A percentile compares a stretch with the other conserved stretches of the same genome.
These are phyloP conservation scores for Melanotaenia pygmaea DNA, from an alignment of 2,797 vertebrate species.

Conservation along the genomic window DNA sequence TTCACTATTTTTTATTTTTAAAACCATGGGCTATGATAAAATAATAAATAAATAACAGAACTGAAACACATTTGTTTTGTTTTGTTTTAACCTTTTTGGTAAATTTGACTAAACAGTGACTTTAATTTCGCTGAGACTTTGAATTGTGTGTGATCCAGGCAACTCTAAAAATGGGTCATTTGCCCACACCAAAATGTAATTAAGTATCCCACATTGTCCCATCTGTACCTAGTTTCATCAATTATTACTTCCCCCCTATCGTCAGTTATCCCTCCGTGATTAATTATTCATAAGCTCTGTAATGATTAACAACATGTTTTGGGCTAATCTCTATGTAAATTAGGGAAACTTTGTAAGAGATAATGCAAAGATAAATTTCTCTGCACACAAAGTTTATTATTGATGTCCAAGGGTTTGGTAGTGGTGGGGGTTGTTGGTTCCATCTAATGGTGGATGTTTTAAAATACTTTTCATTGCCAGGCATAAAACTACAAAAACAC, in stretches of 20 bases:
- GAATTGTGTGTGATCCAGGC: constrained; percentile 27
- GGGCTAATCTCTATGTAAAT: constrained; percentile 73
- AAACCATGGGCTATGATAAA: background rate
- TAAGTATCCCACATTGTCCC: constrained; percentile 67
- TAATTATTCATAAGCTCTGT: constrained; percentile 79
- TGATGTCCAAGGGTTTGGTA: constrained; percentile 10
- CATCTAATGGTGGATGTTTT: background rate
- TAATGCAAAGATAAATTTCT: constrained; percentile 46
- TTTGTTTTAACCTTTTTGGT: background rate
- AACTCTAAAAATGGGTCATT: constrained; percentile 62
- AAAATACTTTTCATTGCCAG: background rate
- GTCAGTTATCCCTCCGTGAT: constrained; percentile 68
- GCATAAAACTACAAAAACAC: background rate
- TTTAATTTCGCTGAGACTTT: constrained; percentile 18
- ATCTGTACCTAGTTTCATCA: constrained; percentile 77
- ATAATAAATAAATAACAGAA: background rate
- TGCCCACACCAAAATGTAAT: constrained; percentile 70
- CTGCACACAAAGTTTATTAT: constrained; percentile 37
- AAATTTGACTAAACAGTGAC: background rate
- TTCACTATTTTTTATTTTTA: constrained; percentile 10
- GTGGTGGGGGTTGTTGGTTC: background rate
- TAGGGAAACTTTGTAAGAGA: constrained; percentile 55
- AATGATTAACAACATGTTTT: constrained; percentile 77
- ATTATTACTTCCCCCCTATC: constrained; percentile 79
- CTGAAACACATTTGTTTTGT: background rate